Conservation (phyloP, 2,113 vertebrate genomes). For the Neoarius graeffei region DNA sequence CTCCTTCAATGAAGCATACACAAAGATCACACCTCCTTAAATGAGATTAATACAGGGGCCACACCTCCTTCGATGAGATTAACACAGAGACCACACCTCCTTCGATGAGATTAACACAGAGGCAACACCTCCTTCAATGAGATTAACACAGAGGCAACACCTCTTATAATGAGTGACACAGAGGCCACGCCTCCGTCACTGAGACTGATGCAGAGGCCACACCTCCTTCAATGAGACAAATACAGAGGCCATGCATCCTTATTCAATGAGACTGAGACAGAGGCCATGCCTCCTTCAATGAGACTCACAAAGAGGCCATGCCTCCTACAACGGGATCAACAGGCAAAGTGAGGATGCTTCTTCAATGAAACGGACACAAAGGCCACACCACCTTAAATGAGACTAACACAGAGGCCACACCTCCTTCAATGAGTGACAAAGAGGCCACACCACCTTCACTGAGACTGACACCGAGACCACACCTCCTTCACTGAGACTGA, state of each 20-base stretch:
- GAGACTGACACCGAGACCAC: too few relatives aligned
- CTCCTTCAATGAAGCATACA: not conserved
- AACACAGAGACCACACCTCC: not conserved
- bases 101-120: not conserved
- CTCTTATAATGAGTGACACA: not conserved
- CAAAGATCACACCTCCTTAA: not conserved
- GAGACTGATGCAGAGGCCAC: not conserved
- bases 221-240: not conserved
- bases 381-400: not conserved
- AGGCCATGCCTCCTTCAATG: not conserved
- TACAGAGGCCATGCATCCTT: not conserved
- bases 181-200: not conserved
- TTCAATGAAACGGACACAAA: not conserved
- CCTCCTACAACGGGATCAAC: not conserved
- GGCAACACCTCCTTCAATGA: not conserved
- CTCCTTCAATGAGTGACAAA: not conserved
- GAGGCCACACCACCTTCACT: not conserved
- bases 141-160: not conserved
- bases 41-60: not conserved
- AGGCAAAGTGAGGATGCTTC: not conserved
- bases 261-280: not conserved
- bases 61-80: not conserved
- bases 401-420: too few relatives aligned
- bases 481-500: not conserved
- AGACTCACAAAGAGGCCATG: not conserved